Percentiles rank a stretch among this genome's conserved stretches.
These are phyloP conservation scores for Sphyrna mokarran DNA, from an alignment of 2,113 vertebrate genomes.

Conservation along the genomic window DNA sequence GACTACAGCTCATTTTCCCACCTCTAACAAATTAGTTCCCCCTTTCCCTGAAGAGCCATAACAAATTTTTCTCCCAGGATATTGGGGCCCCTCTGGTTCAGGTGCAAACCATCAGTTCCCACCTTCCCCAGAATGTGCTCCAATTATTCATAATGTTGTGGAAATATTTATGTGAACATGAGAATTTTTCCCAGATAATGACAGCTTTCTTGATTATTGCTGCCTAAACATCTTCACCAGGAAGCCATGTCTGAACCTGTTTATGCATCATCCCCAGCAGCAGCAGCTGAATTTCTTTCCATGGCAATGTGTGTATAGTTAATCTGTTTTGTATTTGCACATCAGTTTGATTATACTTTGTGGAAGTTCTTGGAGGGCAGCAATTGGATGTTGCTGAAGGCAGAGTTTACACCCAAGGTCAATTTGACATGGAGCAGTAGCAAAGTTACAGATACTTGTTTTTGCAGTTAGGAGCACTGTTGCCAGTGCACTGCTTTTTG, in stretches of 20 bases:
- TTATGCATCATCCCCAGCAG: slow-evolving; percentile 71
- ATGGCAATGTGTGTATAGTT: slow-evolving; percentile 97
- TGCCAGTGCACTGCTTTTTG: neutral
- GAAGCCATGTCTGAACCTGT: slow-evolving; percentile 48
- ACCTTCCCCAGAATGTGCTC: too few species aligned
- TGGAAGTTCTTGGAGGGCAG: slow-evolving; percentile 69
- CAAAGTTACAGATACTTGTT: neutral
- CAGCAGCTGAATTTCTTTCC: slow-evolving; percentile 72
- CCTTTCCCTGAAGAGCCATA: too few species aligned
- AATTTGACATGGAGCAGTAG: neutral
- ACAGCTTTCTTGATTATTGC: neutral
- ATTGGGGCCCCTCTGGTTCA: too few species aligned
- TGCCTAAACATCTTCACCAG: neutral
- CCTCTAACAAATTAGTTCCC: too few species aligned
- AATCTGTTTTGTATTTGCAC: slow-evolving; percentile 92
- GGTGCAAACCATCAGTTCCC: too few species aligned
- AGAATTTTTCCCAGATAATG: neutral
- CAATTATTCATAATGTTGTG: neutral
- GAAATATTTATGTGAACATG: neutral
- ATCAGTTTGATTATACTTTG: slow-evolving; percentile 91
- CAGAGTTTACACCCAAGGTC: neutral
- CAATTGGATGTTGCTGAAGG: slow-evolving; percentile 37
- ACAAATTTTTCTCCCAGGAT: too few species aligned
- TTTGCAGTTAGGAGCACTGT: neutral
- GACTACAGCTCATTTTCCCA: too few species aligned